Percentiles rank a stretch among this genome's conserved stretches.
These are phyloP conservation scores for Poeciliopsis prolifica DNA, from an alignment of 2,113 vertebrate species.

Conservation along the genomic window DNA sequence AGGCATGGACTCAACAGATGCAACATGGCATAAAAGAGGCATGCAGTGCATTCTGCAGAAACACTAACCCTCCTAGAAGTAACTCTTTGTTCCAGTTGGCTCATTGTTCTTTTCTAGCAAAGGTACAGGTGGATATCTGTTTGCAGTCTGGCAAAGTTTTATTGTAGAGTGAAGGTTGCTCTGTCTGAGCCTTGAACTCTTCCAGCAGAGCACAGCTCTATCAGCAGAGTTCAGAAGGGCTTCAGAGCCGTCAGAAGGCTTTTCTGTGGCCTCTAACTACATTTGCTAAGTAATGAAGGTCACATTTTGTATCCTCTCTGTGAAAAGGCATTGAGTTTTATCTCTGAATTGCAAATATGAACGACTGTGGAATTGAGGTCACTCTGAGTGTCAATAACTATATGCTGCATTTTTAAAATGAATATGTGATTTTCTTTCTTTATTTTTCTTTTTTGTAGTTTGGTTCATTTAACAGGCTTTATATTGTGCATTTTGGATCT, in stretches of 20 bases:
- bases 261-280: slow-evolving; percentile 39
- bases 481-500: background rate
- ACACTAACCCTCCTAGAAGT: too few relatives aligned
- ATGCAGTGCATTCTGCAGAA: too few relatives aligned
- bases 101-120: background rate
- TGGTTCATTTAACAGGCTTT: background rate
- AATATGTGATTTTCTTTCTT: slow-evolving; percentile 10
- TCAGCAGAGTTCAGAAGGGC: slow-evolving; percentile 27
- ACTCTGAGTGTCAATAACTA: slow-evolving; percentile 37
- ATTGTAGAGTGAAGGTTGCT: slow-evolving; percentile 35
- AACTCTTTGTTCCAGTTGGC: background rate
- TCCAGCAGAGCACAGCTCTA: slow-evolving; percentile 26
- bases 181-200: background rate
- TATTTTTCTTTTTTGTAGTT: background rate
- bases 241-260: slow-evolving; percentile 26
- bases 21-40: too few relatives aligned
- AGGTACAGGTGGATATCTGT: background rate
- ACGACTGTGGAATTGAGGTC: slow-evolving; percentile 53
- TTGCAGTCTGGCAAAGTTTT: slow-evolving; percentile 7
- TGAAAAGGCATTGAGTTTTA: slow-evolving; percentile 31
- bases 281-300: slow-evolving; percentile 68
- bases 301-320: slow-evolving; percentile 30
- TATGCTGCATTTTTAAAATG: slow-evolving; percentile 31
- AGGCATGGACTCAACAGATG: too few relatives aligned
- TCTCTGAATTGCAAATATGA: slow-evolving; percentile 57